A percentile compares a stretch with the other conserved stretches of the same genome.
Evolutionary conservation across 2,113 vertebrate genomes (phyloP).

Genomic region (Echinops telfairi): DNA sequence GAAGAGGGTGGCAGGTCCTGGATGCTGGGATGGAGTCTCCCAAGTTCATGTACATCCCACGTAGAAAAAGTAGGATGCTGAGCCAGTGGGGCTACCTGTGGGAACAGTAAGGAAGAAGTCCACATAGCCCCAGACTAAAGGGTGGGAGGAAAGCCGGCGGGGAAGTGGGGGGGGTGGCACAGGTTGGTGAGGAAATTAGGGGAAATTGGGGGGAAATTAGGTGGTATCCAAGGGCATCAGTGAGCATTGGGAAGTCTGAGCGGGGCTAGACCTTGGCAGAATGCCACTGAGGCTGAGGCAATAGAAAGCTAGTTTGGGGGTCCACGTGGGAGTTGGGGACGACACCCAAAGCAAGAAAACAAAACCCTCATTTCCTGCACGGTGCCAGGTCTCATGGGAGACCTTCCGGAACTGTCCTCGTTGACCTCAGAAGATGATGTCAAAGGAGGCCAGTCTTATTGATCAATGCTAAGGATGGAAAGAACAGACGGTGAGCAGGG

Average conservation of each 20-base stretch:
- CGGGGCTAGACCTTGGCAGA: neutral
- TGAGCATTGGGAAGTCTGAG: neutral
- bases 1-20: fast-evolving
- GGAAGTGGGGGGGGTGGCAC: neutral
- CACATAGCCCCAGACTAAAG: neutral
- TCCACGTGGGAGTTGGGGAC: neutral
- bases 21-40: neutral
- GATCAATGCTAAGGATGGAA: neutral
- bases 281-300: neutral
- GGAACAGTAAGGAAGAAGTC: neutral
- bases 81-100: neutral
- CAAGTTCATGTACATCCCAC: neutral
- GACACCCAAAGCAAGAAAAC: neutral
- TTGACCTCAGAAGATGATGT: neutral
- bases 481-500: neutral
- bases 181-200: neutral
- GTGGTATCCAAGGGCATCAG: neutral
- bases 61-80: neutral
- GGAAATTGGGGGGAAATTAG: neutral
- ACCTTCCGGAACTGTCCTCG: neutral
- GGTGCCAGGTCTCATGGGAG: neutral
- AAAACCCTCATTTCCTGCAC: neutral
- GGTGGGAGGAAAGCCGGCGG: neutral
- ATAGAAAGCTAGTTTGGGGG: neutral
- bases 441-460: neutral